Base-by-base conservation (phyloP, 2,113 vertebrate genomes). In the Anhinga anhinga region DNA sequence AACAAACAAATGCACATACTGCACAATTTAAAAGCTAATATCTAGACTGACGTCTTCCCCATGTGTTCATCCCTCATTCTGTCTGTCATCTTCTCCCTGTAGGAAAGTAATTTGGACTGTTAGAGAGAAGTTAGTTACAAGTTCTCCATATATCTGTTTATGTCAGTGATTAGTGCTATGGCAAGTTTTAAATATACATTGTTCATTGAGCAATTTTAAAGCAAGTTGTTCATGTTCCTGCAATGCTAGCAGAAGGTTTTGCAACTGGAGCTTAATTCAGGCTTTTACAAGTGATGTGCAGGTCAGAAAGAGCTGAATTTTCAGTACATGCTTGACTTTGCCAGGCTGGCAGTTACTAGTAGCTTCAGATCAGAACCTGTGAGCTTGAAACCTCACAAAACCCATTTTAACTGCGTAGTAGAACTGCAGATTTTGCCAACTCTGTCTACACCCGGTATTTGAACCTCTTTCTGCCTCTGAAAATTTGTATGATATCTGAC, bases 191-290 rank as follows among this genome's bases (percentile, higher is more conserved):
- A 94, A 50, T 40, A 40, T 18, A 44, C n/a, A 36, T 92, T 70
- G 61, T 74, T 42, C 34, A 30, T 87, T 95, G 91, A 87, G 94
- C 80, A 95, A 94, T 91, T 88, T 44, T 69, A 65, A 82, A 82
- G 44, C 71, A 62, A 81, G 88, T 69, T 95, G 42, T 87, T 94
- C 76, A 88, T 72, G 82, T 85, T 96, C 66, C 55, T 90, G 85
- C 87, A 87, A 21, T 53, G 67, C 29, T 58, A 88, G 69, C 73
- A 73, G 74, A 74, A 74, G 38, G 47, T 96, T 95, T 95, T 91
- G 93, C 93, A 97, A 95, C 76, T 55, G 36, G 42, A 91, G 62
- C 93, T 92, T 89, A 81, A 82, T 94, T 69, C 63, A 73, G 53
- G 69, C 13, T 95, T 95, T 91, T 92, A 73, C 59, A 52, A 47